Base-by-base conservation (phyloP, 2,888 invertebrate genomes). In the Dioctria rufipes region DNA sequence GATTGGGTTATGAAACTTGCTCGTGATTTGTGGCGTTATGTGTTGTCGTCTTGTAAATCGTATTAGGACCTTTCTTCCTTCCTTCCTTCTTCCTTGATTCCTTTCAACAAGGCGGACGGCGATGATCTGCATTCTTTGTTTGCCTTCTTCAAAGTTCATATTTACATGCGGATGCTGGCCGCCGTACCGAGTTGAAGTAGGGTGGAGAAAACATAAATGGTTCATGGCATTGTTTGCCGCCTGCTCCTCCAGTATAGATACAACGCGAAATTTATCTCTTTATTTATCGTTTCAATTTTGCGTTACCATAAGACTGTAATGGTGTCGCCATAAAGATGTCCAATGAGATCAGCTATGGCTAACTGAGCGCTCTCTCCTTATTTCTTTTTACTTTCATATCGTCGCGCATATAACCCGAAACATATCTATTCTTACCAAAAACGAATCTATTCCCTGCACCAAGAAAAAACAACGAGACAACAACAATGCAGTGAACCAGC, bases 271-370 rank as follows among this genome's bases (percentile, higher is more conserved):
- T 77, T 77, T 77, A 77, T 77, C 77, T 77, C 63, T 77, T 77
- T 77, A 77, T 77, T 77, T 77, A 77, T 77, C 77, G 77, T 77
- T 63, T 77, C 77, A 77, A 77, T 77, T 77, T 77, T 63, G 63
- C 77, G 77, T 77, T 77, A 63, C 77, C 51, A 25, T 25, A 43
- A 63, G 63, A 43, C 77, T 75, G 60, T 63, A 77, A 61, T 77
- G 49, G 77, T 77, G 63, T 63, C 63, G 63, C 77, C 46, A 77
- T 77, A 77, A 77, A 77, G 63, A 77, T 77, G 77, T 63, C 77
- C 77, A 60, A 49, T 63, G 46, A 77, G 63, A 77, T 77, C 77
- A 77, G 63, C 63, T 40, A 75, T 61, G 75, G 63, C 39, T 9
- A 6, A 13, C 13, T n/a, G 42, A 25, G 42, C 58, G 40, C 51